Conservation (phyloP, 64 coral and sea anemone species). For the Trachythela sp. region DNA sequence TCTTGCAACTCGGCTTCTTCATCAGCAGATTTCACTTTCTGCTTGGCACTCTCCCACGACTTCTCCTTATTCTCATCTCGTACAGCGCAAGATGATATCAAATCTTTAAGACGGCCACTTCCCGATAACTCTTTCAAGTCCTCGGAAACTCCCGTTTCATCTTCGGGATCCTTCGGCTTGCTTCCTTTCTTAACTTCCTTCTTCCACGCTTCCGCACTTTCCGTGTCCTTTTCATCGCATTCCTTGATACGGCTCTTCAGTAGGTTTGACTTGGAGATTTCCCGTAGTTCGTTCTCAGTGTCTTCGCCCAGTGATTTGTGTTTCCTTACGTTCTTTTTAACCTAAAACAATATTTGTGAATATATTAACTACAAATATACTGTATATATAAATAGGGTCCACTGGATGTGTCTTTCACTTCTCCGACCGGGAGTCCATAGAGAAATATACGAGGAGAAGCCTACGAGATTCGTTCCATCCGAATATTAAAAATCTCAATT, state of each 20-base stretch:
- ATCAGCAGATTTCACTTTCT: background rate
- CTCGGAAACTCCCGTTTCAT: background rate
- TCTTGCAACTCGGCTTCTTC: background rate
- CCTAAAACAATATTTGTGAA: background rate
- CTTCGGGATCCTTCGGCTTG: background rate
- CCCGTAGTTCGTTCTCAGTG: background rate
- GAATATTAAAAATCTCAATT: too few relatives aligned
- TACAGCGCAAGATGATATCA: slow-evolving; percentile 8
- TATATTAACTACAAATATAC: background rate
- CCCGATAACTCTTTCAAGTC: background rate
- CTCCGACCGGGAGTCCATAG: too few relatives aligned
- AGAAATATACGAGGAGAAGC: too few relatives aligned
- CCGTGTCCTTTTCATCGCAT: slow-evolving; percentile 11
- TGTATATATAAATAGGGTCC: too few relatives aligned
- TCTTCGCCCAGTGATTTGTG: background rate
- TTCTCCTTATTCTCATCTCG: background rate
- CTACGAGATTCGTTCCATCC: too few relatives aligned
- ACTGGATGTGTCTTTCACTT: too few relatives aligned
- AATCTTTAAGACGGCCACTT: background rate
- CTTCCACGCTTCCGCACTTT: slow-evolving; percentile 5
- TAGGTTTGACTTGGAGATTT: background rate
- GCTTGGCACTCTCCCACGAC: background rate
- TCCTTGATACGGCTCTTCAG: background rate
- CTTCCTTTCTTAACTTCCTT: background rate
- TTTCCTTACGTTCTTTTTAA: background rate